Evolutionary conservation across 2,797 vertebrate species (phyloP), one percentile per base, ranked within the genome.

Genomic region (Bovichtus variegatus): DNA sequence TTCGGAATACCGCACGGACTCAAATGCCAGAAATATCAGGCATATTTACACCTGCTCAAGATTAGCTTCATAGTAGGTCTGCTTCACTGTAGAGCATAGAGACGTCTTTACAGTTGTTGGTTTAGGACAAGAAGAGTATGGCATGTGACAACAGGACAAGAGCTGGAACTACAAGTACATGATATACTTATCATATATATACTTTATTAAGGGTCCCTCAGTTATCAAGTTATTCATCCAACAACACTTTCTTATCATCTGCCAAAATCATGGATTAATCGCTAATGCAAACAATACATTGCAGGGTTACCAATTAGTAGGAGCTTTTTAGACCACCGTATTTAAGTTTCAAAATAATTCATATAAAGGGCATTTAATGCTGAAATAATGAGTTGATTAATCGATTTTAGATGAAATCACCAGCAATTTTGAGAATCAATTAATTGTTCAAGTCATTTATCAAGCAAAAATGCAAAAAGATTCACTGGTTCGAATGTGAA

Each of bases 31-130:
- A 81, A 72, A 64, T 21, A 57, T 44, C 72, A 12, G 19, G 29
- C 40, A 23, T 58, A 78, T 86, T 80, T 80, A 80, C 79, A 83
- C 59, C 75, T 74, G 68, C 51, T 29, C 21, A 16, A 70, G 49
- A 68, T 73, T 58, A 69, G 29, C 23, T 62, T 58, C 16, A 8
- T 38, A 53, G 55, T 23, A 9, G 54, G 49, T 53, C 44, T 73
- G 71, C 82, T 80, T 81, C 50, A 77, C 60, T 62, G 19, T 69
- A 71, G 47, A 38, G 64, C 7, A 34, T 3, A 36, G 43, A 62
- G 25, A 29, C 29, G 34, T 53, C 38, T 40, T 12, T 47, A 12
- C 31, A 49, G 67, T 51, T 9, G 11, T 5, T 47, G 53, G 47
- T 65, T 51, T 13, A 5, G 10, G 71, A 47, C 49, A 57, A 58